These are phyloP conservation scores for Leptoclinus maculatus DNA, from an alignment of 2,797 vertebrate genomes.

Conservation along the genomic window DNA sequence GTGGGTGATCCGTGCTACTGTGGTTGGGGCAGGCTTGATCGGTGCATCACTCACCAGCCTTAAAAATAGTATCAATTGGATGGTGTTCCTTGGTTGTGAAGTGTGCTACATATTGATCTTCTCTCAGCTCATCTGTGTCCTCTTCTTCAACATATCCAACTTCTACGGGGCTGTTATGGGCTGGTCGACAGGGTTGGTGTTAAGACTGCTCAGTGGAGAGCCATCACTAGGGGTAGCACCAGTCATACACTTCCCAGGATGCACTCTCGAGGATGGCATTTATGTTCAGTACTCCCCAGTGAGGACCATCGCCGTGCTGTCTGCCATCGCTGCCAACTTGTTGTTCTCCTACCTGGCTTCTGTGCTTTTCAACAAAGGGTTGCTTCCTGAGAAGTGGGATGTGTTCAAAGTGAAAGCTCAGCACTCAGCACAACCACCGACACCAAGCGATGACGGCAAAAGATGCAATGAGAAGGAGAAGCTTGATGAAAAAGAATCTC, in stretches of 20 bases:
- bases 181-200: background rate
- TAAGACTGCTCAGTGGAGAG: slow-evolving; percentile 49
- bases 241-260: slow-evolving; percentile 72
- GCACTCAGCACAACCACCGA: background rate
- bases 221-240: slow-evolving; percentile 57
- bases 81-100: slow-evolving; percentile 74
- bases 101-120: slow-evolving; percentile 76
- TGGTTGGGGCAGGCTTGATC: slow-evolving; percentile 65
- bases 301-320: slow-evolving; percentile 78
- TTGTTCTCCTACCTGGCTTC: slow-evolving; percentile 42
- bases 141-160: slow-evolving; percentile 76
- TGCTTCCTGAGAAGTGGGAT: slow-evolving; percentile 54
- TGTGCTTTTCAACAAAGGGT: slow-evolving; percentile 18
- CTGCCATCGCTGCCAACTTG: slow-evolving; percentile 60
- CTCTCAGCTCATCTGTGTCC: slow-evolving; percentile 79
- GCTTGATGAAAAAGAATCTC: background rate
- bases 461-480: background rate
- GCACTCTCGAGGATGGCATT: slow-evolving; percentile 55
- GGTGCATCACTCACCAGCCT: slow-evolving; percentile 67
- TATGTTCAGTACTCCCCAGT: slow-evolving; percentile 79
- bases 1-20: slow-evolving; percentile 74
- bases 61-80: slow-evolving; percentile 51
- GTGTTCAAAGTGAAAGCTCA: slow-evolving; percentile 43
- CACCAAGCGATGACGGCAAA: background rate
- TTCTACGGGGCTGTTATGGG: slow-evolving; percentile 65